These are phyloP conservation scores for Aphis craccivora DNA, from an alignment of 1,140 invertebrate species.

Conservation along the genomic window DNA sequence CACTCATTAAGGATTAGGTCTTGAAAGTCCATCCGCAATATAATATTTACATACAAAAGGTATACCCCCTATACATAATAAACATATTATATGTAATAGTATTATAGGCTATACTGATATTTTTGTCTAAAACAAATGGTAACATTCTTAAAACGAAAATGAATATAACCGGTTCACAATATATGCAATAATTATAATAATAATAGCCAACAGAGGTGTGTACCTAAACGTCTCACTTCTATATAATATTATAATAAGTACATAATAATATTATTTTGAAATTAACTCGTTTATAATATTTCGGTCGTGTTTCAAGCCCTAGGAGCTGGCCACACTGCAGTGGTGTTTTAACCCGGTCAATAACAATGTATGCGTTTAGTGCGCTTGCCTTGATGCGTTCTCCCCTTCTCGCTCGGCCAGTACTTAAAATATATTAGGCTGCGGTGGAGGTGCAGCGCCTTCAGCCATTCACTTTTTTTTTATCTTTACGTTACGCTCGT, in stretches of 20 bases:
- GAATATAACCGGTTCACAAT: not conserved
- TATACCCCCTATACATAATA: not conserved
- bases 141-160: not conserved
- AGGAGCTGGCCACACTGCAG: conserved; percentile 49
- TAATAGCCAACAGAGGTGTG: not conserved
- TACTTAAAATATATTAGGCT: not conserved
- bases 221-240: not conserved
- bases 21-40: not conserved
- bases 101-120: not conserved
- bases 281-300: conserved; percentile 9
- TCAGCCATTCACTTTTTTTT: conserved; percentile 27
- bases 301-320: conserved; percentile 30
- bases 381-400: conserved; percentile 48
- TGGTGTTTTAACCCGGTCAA: conserved; percentile 53
- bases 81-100: not conserved
- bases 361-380: conserved; percentile 42
- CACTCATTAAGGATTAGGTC: not conserved
- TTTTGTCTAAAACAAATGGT: not conserved
- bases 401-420: conserved; percentile 21
- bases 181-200: not conserved
- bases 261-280: not conserved
- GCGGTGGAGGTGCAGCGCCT: not conserved
- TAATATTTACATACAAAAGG: not conserved
- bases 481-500: not conserved
- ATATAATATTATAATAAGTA: not conserved